Conservation (phyloP, 1,140 invertebrate genomes). For the Marisa cornuarietis region DNA sequence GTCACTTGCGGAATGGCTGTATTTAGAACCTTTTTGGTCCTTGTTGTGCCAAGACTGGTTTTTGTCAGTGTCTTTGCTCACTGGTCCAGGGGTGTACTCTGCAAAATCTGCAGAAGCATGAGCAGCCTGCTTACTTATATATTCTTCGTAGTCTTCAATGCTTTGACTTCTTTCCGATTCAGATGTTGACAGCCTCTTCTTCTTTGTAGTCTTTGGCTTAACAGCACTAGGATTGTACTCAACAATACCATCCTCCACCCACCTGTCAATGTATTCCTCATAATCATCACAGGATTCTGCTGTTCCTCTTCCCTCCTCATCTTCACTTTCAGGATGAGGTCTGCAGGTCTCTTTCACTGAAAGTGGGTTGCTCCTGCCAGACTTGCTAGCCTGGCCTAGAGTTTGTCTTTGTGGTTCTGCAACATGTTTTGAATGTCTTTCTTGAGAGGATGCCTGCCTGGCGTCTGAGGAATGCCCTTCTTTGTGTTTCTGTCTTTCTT, state of each 20-base stretch:
- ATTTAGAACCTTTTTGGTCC: too few species aligned
- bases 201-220: not conserved
- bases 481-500: too few species aligned
- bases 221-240: slow-evolving; percentile 14
- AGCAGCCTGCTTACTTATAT: not conserved
- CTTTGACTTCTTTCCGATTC: not conserved
- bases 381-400: too few species aligned
- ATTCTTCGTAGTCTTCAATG: slow-evolving; percentile 13
- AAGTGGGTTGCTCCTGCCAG: too few species aligned
- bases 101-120: not conserved
- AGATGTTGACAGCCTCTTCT: not conserved
- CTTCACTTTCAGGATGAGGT: not conserved
- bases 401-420: too few species aligned
- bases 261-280: slow-evolving; percentile 13
- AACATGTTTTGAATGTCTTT: too few species aligned
- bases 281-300: slow-evolving; percentile 11
- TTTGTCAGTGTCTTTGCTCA: too few species aligned
- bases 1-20: too few species aligned
- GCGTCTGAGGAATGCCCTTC: too few species aligned
- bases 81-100: slow-evolving; percentile 8
- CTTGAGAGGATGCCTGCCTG: too few species aligned
- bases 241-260: slow-evolving; percentile 12
- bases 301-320: not conserved
- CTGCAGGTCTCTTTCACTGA: not conserved
- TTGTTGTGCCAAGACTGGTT: too few species aligned